Evolutionary conservation across 2,797 vertebrate species (phyloP).

Genomic region (Takifugu ocellatus): DNA sequence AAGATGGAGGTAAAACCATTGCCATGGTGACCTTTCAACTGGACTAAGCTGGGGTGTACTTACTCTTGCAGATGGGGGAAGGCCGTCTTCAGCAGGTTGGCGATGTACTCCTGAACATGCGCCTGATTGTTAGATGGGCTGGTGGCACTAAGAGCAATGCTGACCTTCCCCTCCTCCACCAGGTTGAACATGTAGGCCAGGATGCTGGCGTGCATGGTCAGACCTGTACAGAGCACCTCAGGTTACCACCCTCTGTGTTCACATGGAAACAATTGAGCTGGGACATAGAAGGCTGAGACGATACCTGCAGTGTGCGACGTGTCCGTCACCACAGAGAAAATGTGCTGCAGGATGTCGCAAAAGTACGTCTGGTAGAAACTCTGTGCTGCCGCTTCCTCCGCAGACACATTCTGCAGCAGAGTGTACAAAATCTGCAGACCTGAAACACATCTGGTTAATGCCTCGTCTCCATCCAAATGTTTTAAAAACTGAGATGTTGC

Average conservation of each 20-base stretch:
- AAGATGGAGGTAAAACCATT: no score
- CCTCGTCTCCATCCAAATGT: no score
- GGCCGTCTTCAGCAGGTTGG: constrained; percentile 95
- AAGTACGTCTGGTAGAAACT: constrained; percentile 99
- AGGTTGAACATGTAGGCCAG: constrained; percentile 98
- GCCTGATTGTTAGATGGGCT: constrained; percentile 89
- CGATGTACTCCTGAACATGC: constrained; percentile 96
- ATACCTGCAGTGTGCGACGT: constrained; percentile 96
- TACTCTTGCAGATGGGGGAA: constrained; percentile 98
- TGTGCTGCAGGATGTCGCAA: constrained; percentile 95
- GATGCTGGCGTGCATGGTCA: constrained; percentile 98
- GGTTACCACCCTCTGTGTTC: no score
- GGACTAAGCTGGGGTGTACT: constrained; percentile 41
- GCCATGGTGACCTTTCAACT: no score
- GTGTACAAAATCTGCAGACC: constrained; percentile 94
- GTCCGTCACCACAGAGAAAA: constrained; percentile 97
- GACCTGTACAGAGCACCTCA: constrained; percentile 71
- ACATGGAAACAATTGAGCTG: no score
- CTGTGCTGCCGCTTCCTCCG: constrained; percentile 93
- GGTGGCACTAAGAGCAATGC: constrained; percentile 84
- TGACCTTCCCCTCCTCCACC: constrained; percentile 97
- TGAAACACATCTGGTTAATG: constrained; percentile 12
- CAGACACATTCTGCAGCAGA: constrained; percentile 93
- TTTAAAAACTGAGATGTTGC: no score
- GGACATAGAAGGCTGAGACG: no score